phyloP scores from a whole-genome alignment of 2,888 invertebrate species.

The Dicranocentrus wangi region DNA sequence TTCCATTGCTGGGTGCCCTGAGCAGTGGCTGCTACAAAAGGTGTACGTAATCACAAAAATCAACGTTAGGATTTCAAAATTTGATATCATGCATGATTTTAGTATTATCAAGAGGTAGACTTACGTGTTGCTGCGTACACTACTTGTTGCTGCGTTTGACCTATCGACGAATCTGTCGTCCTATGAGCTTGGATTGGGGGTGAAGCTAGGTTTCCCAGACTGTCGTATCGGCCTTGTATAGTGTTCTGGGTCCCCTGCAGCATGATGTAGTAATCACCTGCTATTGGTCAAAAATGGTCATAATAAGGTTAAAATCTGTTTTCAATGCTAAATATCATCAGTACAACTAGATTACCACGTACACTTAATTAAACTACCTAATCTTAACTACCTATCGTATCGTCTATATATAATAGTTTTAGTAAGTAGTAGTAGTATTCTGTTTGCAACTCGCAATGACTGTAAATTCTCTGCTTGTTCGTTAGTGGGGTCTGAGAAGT shows the following conservation, averaged over 20 bases:
- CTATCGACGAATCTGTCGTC: slow-evolving; percentile 64
- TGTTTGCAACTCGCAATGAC: too few relatives aligned
- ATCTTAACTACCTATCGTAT: too few relatives aligned
- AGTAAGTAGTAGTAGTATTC: too few relatives aligned
- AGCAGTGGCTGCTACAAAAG: slow-evolving; percentile 49
- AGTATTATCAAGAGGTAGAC: not conserved
- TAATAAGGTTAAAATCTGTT: slow-evolving; percentile 10
- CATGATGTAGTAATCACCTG: slow-evolving; percentile 70
- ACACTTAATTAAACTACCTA: not conserved
- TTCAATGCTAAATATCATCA: not conserved
- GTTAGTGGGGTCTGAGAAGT: not conserved
- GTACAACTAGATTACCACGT: not conserved
- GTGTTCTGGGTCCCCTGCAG: slow-evolving; percentile 69
- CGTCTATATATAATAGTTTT: too few relatives aligned
- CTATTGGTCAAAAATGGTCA: slow-evolving; percentile 21
- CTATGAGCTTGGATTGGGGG: slow-evolving; percentile 68
- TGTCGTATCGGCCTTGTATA: slow-evolving; percentile 64
- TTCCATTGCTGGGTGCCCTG: slow-evolving; percentile 65
- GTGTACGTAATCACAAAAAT: not conserved
- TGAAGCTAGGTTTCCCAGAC: slow-evolving; percentile 66
- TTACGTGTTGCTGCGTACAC: slow-evolving; percentile 65
- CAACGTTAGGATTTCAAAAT: not conserved
- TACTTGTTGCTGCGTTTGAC: slow-evolving; percentile 59
- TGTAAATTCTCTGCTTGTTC: too few relatives aligned
- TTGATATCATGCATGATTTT: not conserved